These are phyloP conservation scores for Eulemur rubriventer DNA, from an alignment of 2,797 vertebrate genomes.

Conservation along the genomic window DNA sequence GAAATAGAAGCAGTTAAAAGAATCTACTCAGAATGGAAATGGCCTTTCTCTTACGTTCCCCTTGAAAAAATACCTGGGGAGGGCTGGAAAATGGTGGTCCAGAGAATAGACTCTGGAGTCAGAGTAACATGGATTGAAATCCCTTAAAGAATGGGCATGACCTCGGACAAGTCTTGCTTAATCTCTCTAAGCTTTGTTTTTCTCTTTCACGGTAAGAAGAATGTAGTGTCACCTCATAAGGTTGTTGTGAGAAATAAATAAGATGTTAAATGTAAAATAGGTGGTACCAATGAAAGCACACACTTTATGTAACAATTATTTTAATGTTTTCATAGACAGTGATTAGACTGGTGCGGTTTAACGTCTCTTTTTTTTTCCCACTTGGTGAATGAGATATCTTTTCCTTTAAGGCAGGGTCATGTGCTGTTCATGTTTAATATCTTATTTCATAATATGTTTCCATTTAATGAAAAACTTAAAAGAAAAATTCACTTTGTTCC, in stretches of 20 bases:
- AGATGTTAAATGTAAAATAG: neutral
- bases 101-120: neutral
- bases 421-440: neutral
- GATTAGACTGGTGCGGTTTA: neutral
- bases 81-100: neutral
- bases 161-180: neutral
- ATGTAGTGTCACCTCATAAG: neutral
- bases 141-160: neutral
- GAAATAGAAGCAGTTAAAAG: neutral
- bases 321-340: neutral
- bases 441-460: slow-evolving; percentile 36
- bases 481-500: neutral
- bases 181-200: neutral
- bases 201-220: slow-evolving; percentile 17
- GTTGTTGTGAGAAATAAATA: neutral
- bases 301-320: neutral
- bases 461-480: neutral
- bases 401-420: neutral
- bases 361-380: neutral
- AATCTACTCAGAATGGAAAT: neutral
- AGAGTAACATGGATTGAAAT: neutral
- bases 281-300: neutral
- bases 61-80: neutral
- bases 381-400: neutral
- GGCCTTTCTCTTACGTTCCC: neutral